A percentile compares a stretch with the other conserved stretches of the same genome.
Evolutionary conservation across 2,113 vertebrate species (phyloP).

Genomic region (Procavia capensis): DNA sequence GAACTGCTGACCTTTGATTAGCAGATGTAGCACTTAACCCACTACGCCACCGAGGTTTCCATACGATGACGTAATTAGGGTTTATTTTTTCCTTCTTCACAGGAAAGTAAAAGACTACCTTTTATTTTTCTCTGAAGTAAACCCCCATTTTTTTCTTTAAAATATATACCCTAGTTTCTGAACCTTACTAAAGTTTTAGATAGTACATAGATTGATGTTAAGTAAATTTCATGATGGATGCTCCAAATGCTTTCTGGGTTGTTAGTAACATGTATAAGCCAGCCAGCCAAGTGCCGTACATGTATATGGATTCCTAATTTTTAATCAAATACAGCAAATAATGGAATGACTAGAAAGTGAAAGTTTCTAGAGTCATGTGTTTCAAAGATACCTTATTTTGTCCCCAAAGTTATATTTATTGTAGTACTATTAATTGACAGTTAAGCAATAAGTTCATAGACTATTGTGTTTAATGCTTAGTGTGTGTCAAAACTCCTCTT

Average conservation of each 20-base stretch:
- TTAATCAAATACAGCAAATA: conserved; percentile 24
- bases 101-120: not conserved
- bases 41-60: no score
- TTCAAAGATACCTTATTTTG: conserved; percentile 8
- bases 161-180: not conserved
- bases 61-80: not conserved
- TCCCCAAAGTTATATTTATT: conserved; percentile 35
- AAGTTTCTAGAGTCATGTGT: conserved; percentile 25
- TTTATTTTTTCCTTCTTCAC: not conserved
- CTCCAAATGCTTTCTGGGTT: conserved; percentile 7
- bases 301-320: not conserved
- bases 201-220: not conserved
- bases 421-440: not conserved
- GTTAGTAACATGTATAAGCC: not conserved
- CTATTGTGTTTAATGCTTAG: not conserved
- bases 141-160: conserved; percentile 36
- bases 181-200: not conserved
- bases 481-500: not conserved
- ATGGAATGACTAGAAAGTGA: conserved; percentile 25
- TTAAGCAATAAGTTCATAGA: conserved; percentile 19
- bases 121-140: conserved; percentile 21
- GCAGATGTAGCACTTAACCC: no score
- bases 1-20: no score
- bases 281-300: no score
- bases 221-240: conserved; percentile 27